phyloP scores from a whole-genome alignment of 2,113 vertebrate species.

The Atherinomorus stipes region DNA sequence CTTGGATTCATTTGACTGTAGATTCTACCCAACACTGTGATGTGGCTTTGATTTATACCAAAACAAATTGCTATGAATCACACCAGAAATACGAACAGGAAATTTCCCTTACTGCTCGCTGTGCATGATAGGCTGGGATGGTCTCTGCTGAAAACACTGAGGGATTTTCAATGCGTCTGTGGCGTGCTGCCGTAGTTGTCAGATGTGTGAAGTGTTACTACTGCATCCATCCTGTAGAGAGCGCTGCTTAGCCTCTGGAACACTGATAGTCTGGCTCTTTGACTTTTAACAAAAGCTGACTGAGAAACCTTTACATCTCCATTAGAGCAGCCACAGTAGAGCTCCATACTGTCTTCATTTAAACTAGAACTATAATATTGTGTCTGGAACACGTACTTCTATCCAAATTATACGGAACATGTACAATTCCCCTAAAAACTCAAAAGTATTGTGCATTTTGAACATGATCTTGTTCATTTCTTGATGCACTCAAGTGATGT shows the following conservation, averaged over 20 bases:
- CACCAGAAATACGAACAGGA: not conserved
- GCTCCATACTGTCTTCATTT: constrained; percentile 38
- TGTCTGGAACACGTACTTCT: constrained; percentile 53
- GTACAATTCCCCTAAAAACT: constrained; percentile 53
- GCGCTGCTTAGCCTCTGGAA: constrained; percentile 71
- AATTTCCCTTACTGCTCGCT: constrained; percentile 19
- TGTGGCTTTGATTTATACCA: constrained; percentile 47
- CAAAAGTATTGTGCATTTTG: constrained; percentile 58
- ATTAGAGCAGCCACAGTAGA: constrained; percentile 44
- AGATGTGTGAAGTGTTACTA: constrained; percentile 81
- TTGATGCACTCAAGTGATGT: constrained; percentile 60
- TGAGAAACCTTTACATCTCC: constrained; percentile 34
- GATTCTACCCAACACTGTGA: constrained; percentile 63
- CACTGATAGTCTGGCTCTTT: constrained; percentile 78
- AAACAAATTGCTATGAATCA: constrained; percentile 15
- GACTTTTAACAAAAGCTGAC: constrained; percentile 37
- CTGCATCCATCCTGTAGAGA: constrained; percentile 74
- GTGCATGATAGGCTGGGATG: constrained; percentile 35
- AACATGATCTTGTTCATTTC: constrained; percentile 58
- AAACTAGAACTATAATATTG: constrained; percentile 44
- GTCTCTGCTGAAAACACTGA: constrained; percentile 46
- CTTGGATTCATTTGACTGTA: constrained; percentile 9
- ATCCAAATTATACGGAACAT: constrained; percentile 34
- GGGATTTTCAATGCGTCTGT: constrained; percentile 55
- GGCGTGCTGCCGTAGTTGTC: constrained; percentile 61